These are phyloP conservation scores for Zoanthus solanderi DNA, from an alignment of 92 coral and sea anemone genomes.

Conservation along the genomic window DNA sequence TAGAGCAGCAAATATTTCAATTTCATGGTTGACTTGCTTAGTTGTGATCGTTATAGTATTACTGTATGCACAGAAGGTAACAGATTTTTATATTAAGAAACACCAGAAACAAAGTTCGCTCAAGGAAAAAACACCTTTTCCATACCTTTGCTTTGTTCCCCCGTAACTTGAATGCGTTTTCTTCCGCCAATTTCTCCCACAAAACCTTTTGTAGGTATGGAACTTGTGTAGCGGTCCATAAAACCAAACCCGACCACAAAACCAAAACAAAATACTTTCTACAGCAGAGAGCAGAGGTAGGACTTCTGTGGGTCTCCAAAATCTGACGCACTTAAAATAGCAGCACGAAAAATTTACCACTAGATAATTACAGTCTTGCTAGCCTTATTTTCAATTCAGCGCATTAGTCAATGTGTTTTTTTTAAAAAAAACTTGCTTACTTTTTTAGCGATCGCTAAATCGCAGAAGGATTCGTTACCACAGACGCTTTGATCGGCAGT, in stretches of 20 bases:
- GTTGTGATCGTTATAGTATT: slow-evolving; percentile 42
- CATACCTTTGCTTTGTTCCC: slow-evolving; percentile 78
- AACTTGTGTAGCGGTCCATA: slow-evolving; percentile 83
- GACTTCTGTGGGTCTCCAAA: not conserved
- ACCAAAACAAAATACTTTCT: slow-evolving; percentile 2
- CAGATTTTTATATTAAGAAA: not conserved
- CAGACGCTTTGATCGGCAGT: slow-evolving; percentile 75
- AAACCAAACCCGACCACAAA: slow-evolving; percentile 17
- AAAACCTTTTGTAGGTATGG: slow-evolving; percentile 70
- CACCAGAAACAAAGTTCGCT: not conserved
- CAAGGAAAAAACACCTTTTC: not conserved
- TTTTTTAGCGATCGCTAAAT: not conserved
- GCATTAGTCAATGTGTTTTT: not conserved
- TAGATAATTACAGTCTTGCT: not conserved
- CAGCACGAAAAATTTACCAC: not conserved
- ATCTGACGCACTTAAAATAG: not conserved
- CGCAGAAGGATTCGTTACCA: slow-evolving; percentile 76
- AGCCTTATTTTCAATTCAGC: not conserved
- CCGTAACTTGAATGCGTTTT: slow-evolving; percentile 80
- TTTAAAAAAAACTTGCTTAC: not conserved
- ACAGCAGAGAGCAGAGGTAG: not conserved
- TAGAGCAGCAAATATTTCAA: slow-evolving; percentile 24
- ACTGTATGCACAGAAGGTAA: slow-evolving; percentile 30
- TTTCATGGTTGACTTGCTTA: slow-evolving; percentile 26
- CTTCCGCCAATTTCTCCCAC: slow-evolving; percentile 74